Base-by-base conservation (phyloP, 2,113 vertebrate species). In the Perccottus glenii region DNA sequence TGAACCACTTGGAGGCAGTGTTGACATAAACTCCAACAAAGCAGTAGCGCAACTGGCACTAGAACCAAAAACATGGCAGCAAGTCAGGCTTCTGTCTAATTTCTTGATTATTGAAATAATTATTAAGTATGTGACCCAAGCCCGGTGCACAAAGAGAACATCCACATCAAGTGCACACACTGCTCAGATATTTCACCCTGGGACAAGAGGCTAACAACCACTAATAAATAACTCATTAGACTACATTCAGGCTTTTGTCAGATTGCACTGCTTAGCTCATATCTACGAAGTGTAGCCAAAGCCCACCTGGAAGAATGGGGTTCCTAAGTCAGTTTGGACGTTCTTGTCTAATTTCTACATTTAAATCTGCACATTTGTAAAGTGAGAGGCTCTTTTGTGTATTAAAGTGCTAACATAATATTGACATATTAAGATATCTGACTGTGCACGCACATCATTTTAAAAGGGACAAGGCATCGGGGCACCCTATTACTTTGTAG, bases 1-100 rank as follows among this genome's bases (percentile, higher is more conserved):
- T 14, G 1, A 0, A 19, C 69, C 92, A 93, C 91, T 75, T 60
- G 89, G 87, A 77, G 88, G 88, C 87, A 88, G 84, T 90, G 78
- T 88, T 88, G 77, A 52, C 86, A 89, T 90, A 89, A 80, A 42
- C 59, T 72, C 8, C 75, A 68, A n/a, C n/a, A n/a, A n/a, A n/a
- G 45, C 59, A 60, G 50, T 7, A 64, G 62, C 16, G 52, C 58
- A 80, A 85, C 77, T 79, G 65, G 16, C 49, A 64, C 70, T 64
- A 62, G 49, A 51, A 66, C 36, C 57, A 56, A 80, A 49, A 63
- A 58, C 27, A 55, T 45, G 5, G 46, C 52, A 55, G 52, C n/a
- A 59, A 65, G 77, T 56, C n/a, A 70, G 66, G 60, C 40, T 36
- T 40, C 58, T 69, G 44, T 44, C 58, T 5, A 36, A 49, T 52